phyloP scores from a whole-genome alignment of 2,113 vertebrate species.

The Tinamus guttatus region DNA sequence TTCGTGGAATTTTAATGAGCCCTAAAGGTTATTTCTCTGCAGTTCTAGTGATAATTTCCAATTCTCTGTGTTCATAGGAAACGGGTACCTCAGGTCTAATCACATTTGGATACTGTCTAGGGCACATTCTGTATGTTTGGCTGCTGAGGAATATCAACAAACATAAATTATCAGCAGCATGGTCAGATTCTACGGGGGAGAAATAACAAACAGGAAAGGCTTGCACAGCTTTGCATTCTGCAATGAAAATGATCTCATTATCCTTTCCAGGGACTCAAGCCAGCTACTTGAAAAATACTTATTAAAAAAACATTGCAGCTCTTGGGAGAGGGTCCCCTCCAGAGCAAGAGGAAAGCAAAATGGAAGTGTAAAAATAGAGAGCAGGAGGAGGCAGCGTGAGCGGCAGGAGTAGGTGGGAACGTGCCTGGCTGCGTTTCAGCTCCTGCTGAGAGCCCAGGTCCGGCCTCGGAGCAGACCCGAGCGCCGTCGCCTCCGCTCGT shows the following conservation, averaged over 20 bases:
- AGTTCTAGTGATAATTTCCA: constrained; percentile 24
- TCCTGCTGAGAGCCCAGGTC: background rate
- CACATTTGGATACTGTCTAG: background rate
- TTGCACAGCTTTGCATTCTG: background rate
- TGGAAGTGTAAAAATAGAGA: background rate
- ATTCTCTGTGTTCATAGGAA: background rate
- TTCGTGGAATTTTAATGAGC: constrained; percentile 53
- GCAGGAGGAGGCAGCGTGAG: background rate
- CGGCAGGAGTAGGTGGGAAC: background rate
- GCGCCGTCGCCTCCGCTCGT: rapidly evolving
- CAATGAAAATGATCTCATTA: constrained; percentile 50
- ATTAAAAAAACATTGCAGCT: constrained; percentile 41
- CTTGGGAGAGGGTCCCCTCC: background rate
- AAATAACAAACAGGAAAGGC: background rate
- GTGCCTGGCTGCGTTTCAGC: background rate
- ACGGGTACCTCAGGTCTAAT: background rate
- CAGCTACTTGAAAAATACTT: constrained; percentile 56
- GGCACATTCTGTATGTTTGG: background rate
- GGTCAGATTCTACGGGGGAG: constrained; percentile 21
- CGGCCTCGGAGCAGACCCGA: background rate
- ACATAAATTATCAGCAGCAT: background rate
- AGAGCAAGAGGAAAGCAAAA: background rate
- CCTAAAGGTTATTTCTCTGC: constrained; percentile 59
- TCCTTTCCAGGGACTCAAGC: constrained; percentile 26
- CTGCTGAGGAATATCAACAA: constrained; percentile 17